phyloP scores from a whole-genome alignment of 2,888 invertebrate genomes.

The Andrena haemorrhoa region DNA sequence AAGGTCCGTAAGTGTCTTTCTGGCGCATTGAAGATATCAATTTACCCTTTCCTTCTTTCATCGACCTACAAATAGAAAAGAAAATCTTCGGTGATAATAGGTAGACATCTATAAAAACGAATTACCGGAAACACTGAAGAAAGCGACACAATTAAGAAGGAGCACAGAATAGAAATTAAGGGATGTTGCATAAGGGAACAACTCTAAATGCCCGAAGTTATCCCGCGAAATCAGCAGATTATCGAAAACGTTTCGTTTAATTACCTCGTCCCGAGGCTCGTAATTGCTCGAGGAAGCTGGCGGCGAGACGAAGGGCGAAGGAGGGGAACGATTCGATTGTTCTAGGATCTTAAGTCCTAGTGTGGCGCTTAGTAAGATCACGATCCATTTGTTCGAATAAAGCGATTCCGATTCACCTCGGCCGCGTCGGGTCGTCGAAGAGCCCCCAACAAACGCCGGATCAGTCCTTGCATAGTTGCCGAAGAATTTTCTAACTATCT shows the following conservation, averaged over 20 bases:
- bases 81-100: too few relatives aligned
- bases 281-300: conserved; percentile 47
- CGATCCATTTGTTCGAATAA: conserved; percentile 51
- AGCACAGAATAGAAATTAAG: neutral
- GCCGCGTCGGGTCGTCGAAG: conserved; percentile 29
- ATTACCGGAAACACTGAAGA: too few relatives aligned
- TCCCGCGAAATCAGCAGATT: conserved; percentile 27
- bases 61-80: too few relatives aligned
- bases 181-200: neutral
- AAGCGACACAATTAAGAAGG: too few relatives aligned
- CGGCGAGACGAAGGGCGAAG: neutral
- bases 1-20: too few relatives aligned
- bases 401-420: conserved; percentile 44
- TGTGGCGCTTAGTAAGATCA: conserved; percentile 38
- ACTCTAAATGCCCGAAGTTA: neutral
- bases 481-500: conserved; percentile 66
- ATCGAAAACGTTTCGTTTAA: conserved; percentile 62
- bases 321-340: conserved; percentile 37
- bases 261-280: conserved; percentile 43
- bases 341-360: conserved; percentile 33
- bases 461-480: conserved; percentile 63
- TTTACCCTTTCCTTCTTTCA: too few relatives aligned
- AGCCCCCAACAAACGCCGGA: conserved; percentile 28
- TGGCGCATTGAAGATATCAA: too few relatives aligned
- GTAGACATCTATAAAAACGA: too few relatives aligned